These are phyloP conservation scores for Nymphalis c-album DNA, from an alignment of 2,888 invertebrate species.

Conservation along the genomic window DNA sequence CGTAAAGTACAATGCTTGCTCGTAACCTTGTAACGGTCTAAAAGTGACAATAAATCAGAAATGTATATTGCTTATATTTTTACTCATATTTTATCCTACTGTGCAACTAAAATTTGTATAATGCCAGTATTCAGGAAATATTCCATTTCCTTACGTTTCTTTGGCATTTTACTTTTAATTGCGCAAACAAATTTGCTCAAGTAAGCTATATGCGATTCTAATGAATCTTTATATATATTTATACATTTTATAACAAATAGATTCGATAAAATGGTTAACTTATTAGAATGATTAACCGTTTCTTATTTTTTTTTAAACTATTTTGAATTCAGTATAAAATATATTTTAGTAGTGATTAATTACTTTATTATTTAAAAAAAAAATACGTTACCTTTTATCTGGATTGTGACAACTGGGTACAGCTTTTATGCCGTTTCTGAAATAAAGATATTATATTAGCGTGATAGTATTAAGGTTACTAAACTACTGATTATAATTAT, in stretches of 20 bases:
- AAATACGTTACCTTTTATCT: constrained; percentile 40
- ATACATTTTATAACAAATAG: too few species aligned
- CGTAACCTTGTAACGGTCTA: constrained; percentile 55
- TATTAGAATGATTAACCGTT: too few species aligned
- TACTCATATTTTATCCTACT: too few species aligned
- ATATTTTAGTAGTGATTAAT: too few species aligned
- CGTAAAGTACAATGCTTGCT: constrained; percentile 82
- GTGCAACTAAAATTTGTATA: too few species aligned
- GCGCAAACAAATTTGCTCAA: background rate
- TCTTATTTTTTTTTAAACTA: too few species aligned
- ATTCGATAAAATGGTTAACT: too few species aligned
- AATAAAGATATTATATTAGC: constrained; percentile 27
- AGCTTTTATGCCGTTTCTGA: constrained; percentile 52
- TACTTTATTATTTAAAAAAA: background rate
- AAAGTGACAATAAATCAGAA: background rate
- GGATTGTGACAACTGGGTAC: constrained; percentile 46
- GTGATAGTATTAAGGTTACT: background rate
- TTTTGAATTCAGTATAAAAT: too few species aligned
- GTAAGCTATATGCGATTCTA: background rate
- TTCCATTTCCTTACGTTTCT: background rate
- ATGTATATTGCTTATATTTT: background rate
- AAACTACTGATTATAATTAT: background rate
- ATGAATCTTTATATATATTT: too few species aligned
- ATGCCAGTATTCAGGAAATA: background rate
- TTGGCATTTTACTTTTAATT: background rate